phyloP scores from a whole-genome alignment of 1,140 invertebrate species.

The Camponotus pennsylvanicus region DNA sequence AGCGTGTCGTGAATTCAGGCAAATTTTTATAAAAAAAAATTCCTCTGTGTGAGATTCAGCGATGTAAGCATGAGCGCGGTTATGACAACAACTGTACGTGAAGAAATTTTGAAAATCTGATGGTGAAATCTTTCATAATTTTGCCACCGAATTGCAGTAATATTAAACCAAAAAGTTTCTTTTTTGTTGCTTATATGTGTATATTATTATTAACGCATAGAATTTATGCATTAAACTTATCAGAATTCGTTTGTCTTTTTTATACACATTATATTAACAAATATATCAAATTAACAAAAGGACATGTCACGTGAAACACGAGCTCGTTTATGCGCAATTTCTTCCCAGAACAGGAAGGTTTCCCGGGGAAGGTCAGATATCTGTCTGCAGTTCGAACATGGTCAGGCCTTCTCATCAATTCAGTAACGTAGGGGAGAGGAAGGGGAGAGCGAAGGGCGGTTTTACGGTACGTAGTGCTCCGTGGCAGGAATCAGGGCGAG shows the following conservation, averaged over 20 bases:
- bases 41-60: too few species aligned
- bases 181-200: not conserved
- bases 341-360: conserved; percentile 37
- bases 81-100: not conserved
- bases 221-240: not conserved
- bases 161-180: not conserved
- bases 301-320: not conserved
- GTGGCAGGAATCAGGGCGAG: conserved; percentile 56
- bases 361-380: conserved; percentile 66
- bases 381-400: conserved; percentile 73
- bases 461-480: conserved; percentile 67
- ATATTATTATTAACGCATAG: not conserved
- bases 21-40: conserved; percentile 12
- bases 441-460: conserved; percentile 62
- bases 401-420: conserved; percentile 79
- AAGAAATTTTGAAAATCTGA: not conserved
- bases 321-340: not conserved
- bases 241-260: not conserved
- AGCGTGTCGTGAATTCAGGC: conserved; percentile 3
- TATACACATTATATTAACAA: not conserved
- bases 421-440: conserved; percentile 63
- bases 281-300: not conserved
- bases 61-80: not conserved
- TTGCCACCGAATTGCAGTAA: not conserved
- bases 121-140: not conserved